Base-by-base conservation (phyloP, 2,113 vertebrate genomes). In the Ciconia stormi region DNA sequence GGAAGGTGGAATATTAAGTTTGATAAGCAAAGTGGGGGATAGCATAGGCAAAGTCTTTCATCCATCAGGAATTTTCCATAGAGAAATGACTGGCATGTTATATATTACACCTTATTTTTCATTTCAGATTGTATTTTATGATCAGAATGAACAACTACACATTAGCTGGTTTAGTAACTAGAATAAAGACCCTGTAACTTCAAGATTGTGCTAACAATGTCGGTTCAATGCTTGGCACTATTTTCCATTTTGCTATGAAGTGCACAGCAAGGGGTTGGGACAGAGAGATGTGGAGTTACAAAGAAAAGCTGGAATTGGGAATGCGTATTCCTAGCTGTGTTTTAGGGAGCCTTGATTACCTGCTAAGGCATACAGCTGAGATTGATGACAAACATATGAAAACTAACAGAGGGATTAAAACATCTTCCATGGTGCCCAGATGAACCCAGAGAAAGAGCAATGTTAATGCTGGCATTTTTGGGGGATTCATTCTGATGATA, bases 371-470 rank as follows among this genome's bases (percentile, higher is more conserved):
- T 9, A 25, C 5, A n/a, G 42, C 59, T 47, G 59, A 38, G 36
- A 2, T 3, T 29, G 59, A 13, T 26, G 30, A 61, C 77, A 38
- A 63, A 10, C 8, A 11, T 3, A 2, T 2, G 53, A 26, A 26
- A 81, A 44, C 18, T 36, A 53, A 19, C 5, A 12, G 46, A 25
- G 16, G 25, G 27, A 26, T 62, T 23, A 16, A 71, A 82, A 5
- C 11, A 2, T n/a, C 46, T 52, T 42, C 59, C 16, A 3, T 1
- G 21, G 47, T 1, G 1, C 34, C 29, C 52, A 23, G 42, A 10
- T 3, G 9, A 65, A 34, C 22, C 21, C 1, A 4, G n/a, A n/a
- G 46, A 18, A 46, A n/a, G 44, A 27, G 10, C 0, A 0, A 2
- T 4, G 49, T 13, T 7, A 13, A 4, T 1, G 38, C 47, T 25